Base-by-base conservation (phyloP, 2,113 vertebrate species). In the Piaya cayana region DNA sequence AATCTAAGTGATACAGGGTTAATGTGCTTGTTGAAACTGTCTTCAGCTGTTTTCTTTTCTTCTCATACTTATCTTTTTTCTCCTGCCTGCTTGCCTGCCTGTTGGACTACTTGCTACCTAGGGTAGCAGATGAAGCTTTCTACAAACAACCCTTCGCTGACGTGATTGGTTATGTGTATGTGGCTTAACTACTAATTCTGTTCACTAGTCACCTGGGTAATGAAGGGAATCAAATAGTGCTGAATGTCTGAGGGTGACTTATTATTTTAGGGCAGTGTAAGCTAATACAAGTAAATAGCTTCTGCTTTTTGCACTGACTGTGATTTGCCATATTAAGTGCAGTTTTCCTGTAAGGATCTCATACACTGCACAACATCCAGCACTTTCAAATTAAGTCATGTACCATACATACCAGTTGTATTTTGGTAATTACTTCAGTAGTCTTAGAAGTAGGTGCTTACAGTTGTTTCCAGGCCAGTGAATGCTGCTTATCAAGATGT, bases 81-180 rank as follows among this genome's bases (percentile, higher is more conserved):
- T 98, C 98, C 98, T 98, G 96, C 97, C 98, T 98, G 98, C 98
- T 98, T 98, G 98, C 98, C 98, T 98, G 95, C 98, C 98, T 98
- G 97, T 97, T 97, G 98, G 98, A 98, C 97, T 93, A 97, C 98
- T 98, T 98, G 98, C 98, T 98, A 98, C 98, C 98, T 99, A 99
- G 99, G 98, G 99, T 99, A 97, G 98, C 99, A 99, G 99, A 99
- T 97, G 99, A 99, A 98, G 99, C 99, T 98, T 99, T 99, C 99
- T 99, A 99, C 99, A 99, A 99, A 98, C 99, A 99, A 98, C 99
- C 99, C 98, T 99, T 99, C 98, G 99, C 99, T 99, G 99, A 99
- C 94, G 97, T 99, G 98, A 99, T 99, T 98, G 99, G 99, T 99
- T 99, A 99, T 99, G 99, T 99, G 99, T 99, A 99, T 99, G 99